Conservation (phyloP, 2,113 vertebrate species). For the Pteropus alecto region DNA sequence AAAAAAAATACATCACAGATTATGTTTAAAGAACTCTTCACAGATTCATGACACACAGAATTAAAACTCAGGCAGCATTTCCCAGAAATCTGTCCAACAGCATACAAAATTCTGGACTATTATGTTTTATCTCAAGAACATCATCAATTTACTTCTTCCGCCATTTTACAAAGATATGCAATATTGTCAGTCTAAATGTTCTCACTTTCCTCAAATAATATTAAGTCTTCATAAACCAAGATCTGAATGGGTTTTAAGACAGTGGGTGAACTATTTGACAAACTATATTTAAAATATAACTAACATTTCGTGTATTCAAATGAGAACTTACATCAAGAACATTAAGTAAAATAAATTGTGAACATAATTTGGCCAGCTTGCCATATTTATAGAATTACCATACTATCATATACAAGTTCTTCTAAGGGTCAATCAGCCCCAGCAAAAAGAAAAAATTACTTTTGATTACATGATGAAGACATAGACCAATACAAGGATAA, state of each 20-base stretch:
- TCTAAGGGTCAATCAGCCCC: neutral
- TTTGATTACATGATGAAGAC: neutral
- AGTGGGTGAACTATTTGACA: conserved; percentile 29
- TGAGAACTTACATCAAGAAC: conserved; percentile 52
- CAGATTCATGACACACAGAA: neutral
- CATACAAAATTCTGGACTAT: conserved; percentile 5
- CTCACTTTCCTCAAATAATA: conserved; percentile 26
- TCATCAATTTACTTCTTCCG: neutral
- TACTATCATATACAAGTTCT: neutral
- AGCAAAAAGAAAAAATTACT: neutral
- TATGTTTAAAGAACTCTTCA: neutral
- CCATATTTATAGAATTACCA: conserved; percentile 24
- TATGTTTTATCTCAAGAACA: conserved; percentile 19
- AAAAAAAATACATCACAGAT: neutral
- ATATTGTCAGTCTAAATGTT: conserved; percentile 43
- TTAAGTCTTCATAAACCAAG: conserved; percentile 44
- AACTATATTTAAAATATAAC: conserved; percentile 50
- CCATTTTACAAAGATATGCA: neutral
- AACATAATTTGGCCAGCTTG: neutral
- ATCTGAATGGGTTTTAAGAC: conserved; percentile 50
- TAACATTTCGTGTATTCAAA: conserved; percentile 56
- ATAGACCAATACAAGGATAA: neutral
- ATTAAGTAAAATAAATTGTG: conserved; percentile 63
- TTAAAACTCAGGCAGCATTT: conserved; percentile 27
- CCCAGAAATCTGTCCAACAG: neutral